A percentile compares a stretch with the other conserved stretches of the same genome.
Conservation (phyloP, 2,797 vertebrate species). For the Gorsachius magnificus region DNA sequence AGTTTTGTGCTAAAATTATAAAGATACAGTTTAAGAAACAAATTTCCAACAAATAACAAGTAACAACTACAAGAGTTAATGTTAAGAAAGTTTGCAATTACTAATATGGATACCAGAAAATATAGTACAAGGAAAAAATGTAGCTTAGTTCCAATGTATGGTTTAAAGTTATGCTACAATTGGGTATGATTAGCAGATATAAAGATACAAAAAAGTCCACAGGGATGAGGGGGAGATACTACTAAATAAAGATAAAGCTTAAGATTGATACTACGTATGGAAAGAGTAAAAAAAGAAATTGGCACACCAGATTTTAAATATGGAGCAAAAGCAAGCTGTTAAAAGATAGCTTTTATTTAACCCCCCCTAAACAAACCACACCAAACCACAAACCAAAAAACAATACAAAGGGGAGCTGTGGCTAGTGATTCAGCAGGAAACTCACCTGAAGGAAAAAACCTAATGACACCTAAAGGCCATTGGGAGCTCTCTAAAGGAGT, state of each 20-base stretch:
- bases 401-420: not conserved
- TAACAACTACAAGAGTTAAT: not conserved
- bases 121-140: not conserved
- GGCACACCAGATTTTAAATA: not conserved
- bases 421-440: not conserved
- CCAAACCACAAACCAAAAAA: not conserved
- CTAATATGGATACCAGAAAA: not conserved
- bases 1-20: constrained; percentile 49
- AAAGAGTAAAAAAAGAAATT: not conserved
- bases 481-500: not conserved
- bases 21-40: constrained; percentile 32
- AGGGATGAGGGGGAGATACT: not conserved
- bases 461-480: not conserved
- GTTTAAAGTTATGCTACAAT: not conserved
- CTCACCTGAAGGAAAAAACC: not conserved
- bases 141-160: not conserved
- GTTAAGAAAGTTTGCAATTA: not conserved
- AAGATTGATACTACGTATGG: not conserved
- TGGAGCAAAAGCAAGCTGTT: not conserved
- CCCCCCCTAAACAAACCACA: not conserved
- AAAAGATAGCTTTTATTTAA: not conserved
- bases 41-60: constrained; percentile 40
- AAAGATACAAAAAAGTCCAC: not conserved
- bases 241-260: not conserved
- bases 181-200: not conserved